Conservation (phyloP, 2,797 vertebrate species). For the Valencia hispanica region DNA sequence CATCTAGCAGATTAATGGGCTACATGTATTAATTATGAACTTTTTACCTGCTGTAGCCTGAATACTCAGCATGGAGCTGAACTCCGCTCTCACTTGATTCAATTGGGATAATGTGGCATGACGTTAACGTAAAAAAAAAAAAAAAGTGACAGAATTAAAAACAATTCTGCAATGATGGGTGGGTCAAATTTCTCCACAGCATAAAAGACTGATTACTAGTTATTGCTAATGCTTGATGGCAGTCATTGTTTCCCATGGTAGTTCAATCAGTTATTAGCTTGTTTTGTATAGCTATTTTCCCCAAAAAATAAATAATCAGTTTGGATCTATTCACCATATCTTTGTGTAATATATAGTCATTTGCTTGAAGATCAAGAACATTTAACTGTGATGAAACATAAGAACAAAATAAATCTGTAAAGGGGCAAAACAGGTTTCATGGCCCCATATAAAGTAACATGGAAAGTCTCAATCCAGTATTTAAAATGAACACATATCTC, state of each 20-base stretch:
- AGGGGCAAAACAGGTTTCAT: constrained; percentile 23
- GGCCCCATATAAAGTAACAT: constrained; percentile 49
- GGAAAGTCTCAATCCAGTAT: constrained; percentile 43
- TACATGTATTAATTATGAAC: too few species aligned
- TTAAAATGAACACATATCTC: constrained; percentile 37
- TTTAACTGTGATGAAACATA: background rate
- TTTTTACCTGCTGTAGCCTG: too few species aligned
- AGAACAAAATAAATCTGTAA: constrained; percentile 22
- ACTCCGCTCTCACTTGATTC: too few species aligned
- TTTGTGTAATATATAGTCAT: background rate
- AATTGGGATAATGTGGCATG: too few species aligned
- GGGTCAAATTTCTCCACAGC: background rate
- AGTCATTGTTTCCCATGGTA: background rate
- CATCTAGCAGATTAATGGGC: too few species aligned
- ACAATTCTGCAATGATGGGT: too few species aligned
- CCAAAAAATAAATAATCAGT: too few species aligned
- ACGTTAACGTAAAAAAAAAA: too few species aligned
- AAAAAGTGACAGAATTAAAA: too few species aligned
- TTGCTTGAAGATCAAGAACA: background rate
- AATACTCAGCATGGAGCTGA: too few species aligned
- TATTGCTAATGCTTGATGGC: background rate
- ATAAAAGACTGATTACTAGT: background rate
- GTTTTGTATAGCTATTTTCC: too few species aligned
- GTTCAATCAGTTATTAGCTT: too few species aligned
- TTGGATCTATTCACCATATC: background rate